Evolutionary conservation across 2,888 invertebrate species (phyloP), one percentile per base, ranked within the genome.

Genomic region (Elgonia sp.): DNA sequence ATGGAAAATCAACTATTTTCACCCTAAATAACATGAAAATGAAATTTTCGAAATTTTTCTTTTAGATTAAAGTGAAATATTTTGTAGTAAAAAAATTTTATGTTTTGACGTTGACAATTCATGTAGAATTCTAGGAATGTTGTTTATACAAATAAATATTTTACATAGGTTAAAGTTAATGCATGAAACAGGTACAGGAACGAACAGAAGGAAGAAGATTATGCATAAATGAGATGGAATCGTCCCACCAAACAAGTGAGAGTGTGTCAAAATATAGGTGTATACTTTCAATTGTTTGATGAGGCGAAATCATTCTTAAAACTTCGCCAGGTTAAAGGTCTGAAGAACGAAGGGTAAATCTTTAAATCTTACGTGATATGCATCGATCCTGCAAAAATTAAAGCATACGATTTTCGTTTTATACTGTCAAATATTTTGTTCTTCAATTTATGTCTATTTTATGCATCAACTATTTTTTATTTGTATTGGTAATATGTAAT

Each of bases 271-370:
- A 93, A 92, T 93, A 92, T 92, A 94, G 93, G 93, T 94, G 92
- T 94, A 94, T 94, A 94, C 94, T 94, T 94, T 94, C 94, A 94
- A 94, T 94, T 94, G 94, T 94, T 94, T 94, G 94, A 94, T 94
- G 94, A 94, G 94, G 94, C 94, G 94, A 94, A 94, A 94, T 94
- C 94, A 94, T 93, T 93, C 92, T 90, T 84, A 91, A 89, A 89
- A 82, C 80, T 76, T 57, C 90, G 86, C 70, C 76, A 21, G 65
- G 18, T 67, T n/a, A 39, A 63, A 29, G 20, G 18, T 53, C 37
- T 14, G 20, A 55, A 37, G 29, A n/a, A 20, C 40, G 55, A 67
- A 40, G 40, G 77, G 57, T 67, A 79, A 69, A 67, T 18, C 8
- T 63, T 63, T 20, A 57, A 37, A 53, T 53, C n/a, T 0, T 53